These are phyloP conservation scores for Actinemys pallida DNA, from an alignment of 2,113 vertebrate genomes.

Conservation along the genomic window DNA sequence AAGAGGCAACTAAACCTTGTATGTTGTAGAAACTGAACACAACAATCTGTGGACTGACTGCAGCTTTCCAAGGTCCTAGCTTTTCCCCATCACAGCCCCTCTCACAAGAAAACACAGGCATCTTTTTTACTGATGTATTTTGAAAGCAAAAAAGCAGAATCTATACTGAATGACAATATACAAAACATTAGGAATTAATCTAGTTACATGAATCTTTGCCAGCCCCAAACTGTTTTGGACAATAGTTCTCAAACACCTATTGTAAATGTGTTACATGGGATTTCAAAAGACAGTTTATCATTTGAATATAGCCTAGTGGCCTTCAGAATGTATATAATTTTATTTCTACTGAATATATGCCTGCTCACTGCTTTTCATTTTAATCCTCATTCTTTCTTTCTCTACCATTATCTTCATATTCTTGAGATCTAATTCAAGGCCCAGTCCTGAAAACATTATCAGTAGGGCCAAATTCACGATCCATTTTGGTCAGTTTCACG, in stretches of 20 bases:
- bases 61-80: background rate
- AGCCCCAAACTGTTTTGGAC: slow-evolving; percentile 20
- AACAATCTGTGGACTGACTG: background rate
- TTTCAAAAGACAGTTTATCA: slow-evolving; percentile 30
- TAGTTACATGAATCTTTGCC: background rate
- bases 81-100: background rate
- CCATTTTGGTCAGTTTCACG: too few species aligned
- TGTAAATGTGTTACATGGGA: background rate
- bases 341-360: background rate
- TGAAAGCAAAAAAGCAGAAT: slow-evolving; percentile 4
- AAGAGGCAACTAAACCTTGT: slow-evolving; percentile 29
- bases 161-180: background rate
- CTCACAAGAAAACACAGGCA: background rate
- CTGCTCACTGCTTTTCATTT: background rate
- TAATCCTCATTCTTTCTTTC: background rate
- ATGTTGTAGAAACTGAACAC: slow-evolving; percentile 11
- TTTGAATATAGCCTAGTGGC: slow-evolving; percentile 19
- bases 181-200: background rate
- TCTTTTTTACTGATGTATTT: background rate
- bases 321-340: background rate
- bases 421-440: slow-evolving; percentile 3
- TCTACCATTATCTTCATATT: slow-evolving; percentile 3
- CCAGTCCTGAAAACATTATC: background rate
- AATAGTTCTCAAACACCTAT: background rate
- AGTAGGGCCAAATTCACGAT: background rate